These are phyloP conservation scores for Pangasius djambal DNA, from an alignment of 2,797 vertebrate species.

Conservation along the genomic window DNA sequence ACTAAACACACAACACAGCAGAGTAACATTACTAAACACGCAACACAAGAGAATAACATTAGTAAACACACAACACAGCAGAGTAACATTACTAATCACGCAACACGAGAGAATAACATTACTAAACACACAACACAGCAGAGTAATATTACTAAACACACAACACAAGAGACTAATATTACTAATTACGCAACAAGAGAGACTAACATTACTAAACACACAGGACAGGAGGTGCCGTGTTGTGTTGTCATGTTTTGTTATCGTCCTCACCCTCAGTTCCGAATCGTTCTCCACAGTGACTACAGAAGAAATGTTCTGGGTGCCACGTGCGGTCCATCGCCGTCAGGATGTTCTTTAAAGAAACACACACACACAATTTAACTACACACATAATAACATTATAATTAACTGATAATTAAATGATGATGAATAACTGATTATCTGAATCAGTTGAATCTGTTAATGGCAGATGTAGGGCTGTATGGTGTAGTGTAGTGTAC, in stretches of 20 bases:
- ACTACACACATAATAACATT: neutral
- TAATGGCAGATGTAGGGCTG: neutral
- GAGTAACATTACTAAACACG: no score
- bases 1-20: no score
- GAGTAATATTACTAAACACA: neutral
- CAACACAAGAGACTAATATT: neutral
- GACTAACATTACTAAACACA: neutral
- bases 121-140: no score
- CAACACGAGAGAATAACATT: no score
- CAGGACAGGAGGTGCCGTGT: neutral
- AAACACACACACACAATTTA: conserved; percentile 29
- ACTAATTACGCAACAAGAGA: neutral
- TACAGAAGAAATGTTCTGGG: conserved; percentile 93
- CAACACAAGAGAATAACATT: no score
- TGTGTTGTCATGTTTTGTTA: neutral
- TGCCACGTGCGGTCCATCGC: conserved; percentile 92
- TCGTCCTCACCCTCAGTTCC: conserved; percentile 77
- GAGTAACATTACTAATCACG: no score
- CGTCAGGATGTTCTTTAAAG: conserved; percentile 85
- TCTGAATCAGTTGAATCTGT: neutral
- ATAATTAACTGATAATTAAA: neutral
- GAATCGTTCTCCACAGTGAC: conserved; percentile 84
- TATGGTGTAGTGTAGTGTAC: neutral
- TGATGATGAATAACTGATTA: neutral
- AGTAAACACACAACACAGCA: no score